Conservation (phyloP, 2,888 invertebrate genomes). For the Dasysyrphus tricinctus region DNA sequence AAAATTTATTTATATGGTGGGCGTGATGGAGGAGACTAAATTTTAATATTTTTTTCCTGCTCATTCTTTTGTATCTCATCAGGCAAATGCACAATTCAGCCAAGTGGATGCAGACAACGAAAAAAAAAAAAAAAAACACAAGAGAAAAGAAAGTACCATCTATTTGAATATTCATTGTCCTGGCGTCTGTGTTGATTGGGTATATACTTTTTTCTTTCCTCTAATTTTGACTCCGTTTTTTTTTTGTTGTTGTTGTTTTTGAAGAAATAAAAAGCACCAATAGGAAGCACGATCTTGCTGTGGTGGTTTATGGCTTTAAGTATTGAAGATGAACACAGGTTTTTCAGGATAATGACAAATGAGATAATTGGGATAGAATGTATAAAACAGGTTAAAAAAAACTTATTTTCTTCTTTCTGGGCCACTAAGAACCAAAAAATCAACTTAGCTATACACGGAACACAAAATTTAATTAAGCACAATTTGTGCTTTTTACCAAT, state of each 20-base stretch:
- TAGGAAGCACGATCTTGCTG: background rate
- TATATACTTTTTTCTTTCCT: conserved; percentile 27
- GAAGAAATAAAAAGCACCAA: background rate
- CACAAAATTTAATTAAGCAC: too few species aligned
- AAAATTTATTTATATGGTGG: conserved; percentile 15
- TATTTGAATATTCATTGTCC: conserved; percentile 74
- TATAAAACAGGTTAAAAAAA: too few species aligned
- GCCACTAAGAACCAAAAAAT: too few species aligned
- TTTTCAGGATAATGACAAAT: background rate
- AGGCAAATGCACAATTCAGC: conserved; percentile 66
- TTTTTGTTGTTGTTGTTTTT: background rate
- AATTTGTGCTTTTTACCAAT: too few species aligned
- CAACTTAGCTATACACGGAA: too few species aligned
- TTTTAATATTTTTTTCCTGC: conserved; percentile 31
- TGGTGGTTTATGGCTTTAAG: too few species aligned
- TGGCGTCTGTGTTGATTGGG: conserved; percentile 66
- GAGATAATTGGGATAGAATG: background rate
- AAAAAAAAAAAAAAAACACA: background rate
- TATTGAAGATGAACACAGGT: too few species aligned
- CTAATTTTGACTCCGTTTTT: conserved; percentile 39
- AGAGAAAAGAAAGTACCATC: conserved; percentile 58
- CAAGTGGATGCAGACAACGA: conserved; percentile 41
- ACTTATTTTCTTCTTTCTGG: too few species aligned
- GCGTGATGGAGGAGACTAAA: conserved; percentile 37
- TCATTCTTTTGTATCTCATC: conserved; percentile 57